Base-by-base conservation (phyloP, 2,797 vertebrate genomes). In the Margarornis squamiger region DNA sequence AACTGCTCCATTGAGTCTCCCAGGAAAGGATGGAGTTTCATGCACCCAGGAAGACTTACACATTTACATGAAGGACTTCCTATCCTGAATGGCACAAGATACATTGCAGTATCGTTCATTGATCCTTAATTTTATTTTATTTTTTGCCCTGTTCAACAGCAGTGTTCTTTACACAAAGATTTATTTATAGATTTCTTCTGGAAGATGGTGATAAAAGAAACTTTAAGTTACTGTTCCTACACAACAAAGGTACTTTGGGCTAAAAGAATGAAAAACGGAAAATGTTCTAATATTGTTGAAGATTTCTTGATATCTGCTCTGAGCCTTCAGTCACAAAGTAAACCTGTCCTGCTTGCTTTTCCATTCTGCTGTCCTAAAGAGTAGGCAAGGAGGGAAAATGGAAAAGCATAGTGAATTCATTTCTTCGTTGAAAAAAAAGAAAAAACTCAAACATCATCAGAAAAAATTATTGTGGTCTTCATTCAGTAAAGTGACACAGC, bases 31-130 rank as follows among this genome's bases (percentile, higher is more conserved):
- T 99, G 99, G 99, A 99, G 98, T 95, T 99, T 99, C 96, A 99
- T 99, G 99, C 99, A 99, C 91, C 99, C 99, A 6, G 99, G 99
- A 93, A 98, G 99, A 90, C 98, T 99, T 67, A 99, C 99, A 7
- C 99, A 99, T 93, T 98, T 99, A 86, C 99, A 99, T 9, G 99
- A 99, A 98, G 99, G 99, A 93, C 98, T 99, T 95, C 99, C 99
- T 67, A 99, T 99, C 90, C 98, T 99, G 97, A 99, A 99, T 14
- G 99, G 99, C 96, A 99, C 98, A 22, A 98, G 99, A 97, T 99
- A 99, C 97, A 99, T 99, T 32, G 99, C 99, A 84, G 98, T 99
- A 93, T 99, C 99, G 23, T 99, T 99, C 96, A 98, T 99, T 62
- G 99, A 99, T 96, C 99, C 99, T 88, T 99, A 98, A 97, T 83